These are phyloP conservation scores for Oreochromis mossambicus DNA, from an alignment of 2,797 vertebrate genomes.

Conservation along the genomic window DNA sequence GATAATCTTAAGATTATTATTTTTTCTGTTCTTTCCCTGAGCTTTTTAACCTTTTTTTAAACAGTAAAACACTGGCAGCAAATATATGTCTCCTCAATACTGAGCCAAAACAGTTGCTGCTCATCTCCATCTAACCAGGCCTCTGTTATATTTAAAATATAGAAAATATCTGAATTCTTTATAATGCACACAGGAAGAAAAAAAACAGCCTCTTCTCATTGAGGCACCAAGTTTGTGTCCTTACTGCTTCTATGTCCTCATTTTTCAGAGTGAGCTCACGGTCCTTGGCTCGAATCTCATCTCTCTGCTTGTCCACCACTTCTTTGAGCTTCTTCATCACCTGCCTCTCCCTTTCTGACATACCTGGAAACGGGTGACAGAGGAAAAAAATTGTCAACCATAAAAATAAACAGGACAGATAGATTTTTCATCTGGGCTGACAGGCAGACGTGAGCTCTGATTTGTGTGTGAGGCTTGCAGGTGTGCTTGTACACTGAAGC, in stretches of 20 bases:
- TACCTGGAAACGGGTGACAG: constrained; percentile 72
- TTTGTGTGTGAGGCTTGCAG: constrained; percentile 27
- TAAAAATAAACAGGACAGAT: neutral
- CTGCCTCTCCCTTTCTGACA: constrained; percentile 93
- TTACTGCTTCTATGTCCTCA: constrained; percentile 96
- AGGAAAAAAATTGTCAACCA: neutral
- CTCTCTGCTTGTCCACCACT: constrained; percentile 96
- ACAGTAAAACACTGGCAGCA: neutral
- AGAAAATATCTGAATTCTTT: neutral
- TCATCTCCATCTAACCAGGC: neutral
- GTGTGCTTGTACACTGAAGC: constrained; percentile 57
- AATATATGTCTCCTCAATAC: neutral
- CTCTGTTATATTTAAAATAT: neutral
- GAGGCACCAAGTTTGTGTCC: constrained; percentile 18
- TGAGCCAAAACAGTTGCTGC: neutral
- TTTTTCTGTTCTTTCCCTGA: neutral
- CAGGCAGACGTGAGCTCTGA: neutral
- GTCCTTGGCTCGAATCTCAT: constrained; percentile 97
- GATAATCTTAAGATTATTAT: neutral
- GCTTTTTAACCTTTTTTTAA: neutral
- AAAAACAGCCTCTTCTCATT: neutral
- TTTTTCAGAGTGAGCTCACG: constrained; percentile 91
- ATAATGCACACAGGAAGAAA: neutral
- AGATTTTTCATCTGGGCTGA: neutral
- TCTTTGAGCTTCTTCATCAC: constrained; percentile 99